Conservation (phyloP, 2,797 vertebrate species). For the Lindbergichthys nudifrons region DNA sequence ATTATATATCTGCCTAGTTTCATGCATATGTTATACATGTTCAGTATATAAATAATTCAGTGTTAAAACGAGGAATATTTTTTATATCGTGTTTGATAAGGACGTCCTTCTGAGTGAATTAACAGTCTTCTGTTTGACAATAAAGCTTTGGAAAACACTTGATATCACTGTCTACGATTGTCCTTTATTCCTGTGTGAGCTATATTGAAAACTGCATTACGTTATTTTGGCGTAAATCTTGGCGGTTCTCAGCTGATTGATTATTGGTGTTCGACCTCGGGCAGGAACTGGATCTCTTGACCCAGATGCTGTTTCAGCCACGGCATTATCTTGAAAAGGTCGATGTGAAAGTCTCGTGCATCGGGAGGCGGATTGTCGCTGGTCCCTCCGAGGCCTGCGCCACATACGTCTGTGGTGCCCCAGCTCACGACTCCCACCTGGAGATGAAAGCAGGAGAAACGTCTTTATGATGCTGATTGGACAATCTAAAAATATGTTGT, state of each 20-base stretch:
- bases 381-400: rapidly evolving
- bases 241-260: background rate
- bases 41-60: conserved; percentile 8
- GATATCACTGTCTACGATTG: background rate
- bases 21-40: background rate
- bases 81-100: background rate
- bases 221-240: background rate
- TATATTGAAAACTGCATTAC: background rate
- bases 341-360: conserved; percentile 84
- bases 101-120: no score
- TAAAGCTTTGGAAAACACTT: conserved; percentile 36
- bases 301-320: conserved; percentile 79
- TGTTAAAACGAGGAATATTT: background rate
- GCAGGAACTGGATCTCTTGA: conserved; percentile 75
- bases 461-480: background rate
- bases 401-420: conserved; percentile 73
- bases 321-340: conserved; percentile 78
- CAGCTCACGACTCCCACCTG: conserved; percentile 85
- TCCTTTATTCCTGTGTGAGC: background rate
- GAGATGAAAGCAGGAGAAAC: background rate
- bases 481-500: background rate
- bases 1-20: background rate
- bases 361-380: conserved; percentile 24
- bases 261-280: conserved; percentile 19
- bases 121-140: background rate